Conservation (phyloP, 2,797 vertebrate genomes). For the Scarus forsteni region DNA sequence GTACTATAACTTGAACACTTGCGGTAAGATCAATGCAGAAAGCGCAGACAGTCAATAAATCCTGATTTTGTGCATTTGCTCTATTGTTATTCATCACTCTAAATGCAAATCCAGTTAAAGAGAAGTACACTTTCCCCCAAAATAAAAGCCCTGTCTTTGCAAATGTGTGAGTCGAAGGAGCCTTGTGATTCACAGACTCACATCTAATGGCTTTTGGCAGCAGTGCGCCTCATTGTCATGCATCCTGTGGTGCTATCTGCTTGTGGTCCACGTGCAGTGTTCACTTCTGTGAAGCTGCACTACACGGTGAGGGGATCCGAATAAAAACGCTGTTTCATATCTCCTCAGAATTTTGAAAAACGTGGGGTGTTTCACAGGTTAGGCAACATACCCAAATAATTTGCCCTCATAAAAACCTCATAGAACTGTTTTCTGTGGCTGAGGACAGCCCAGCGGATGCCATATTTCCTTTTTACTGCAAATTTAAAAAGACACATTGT, state of each 20-base stretch:
- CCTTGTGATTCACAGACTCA: constrained; percentile 54
- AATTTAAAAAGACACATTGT: too few species aligned
- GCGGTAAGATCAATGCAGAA: background rate
- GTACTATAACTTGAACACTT: background rate
- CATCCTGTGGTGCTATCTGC: constrained; percentile 66
- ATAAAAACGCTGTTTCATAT: constrained; percentile 48
- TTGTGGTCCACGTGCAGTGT: constrained; percentile 72
- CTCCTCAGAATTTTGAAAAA: constrained; percentile 45
- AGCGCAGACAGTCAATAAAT: constrained; percentile 12
- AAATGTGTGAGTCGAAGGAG: constrained; percentile 43
- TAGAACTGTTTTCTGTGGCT: too few species aligned
- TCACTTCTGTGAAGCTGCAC: constrained; percentile 70
- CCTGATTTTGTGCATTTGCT: constrained; percentile 12
- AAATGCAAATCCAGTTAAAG: constrained; percentile 16
- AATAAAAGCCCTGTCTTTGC: constrained; percentile 29
- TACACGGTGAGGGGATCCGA: constrained; percentile 48
- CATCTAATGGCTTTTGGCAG: constrained; percentile 69
- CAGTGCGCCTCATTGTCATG: constrained; percentile 79
- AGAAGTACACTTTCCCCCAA: constrained; percentile 5
- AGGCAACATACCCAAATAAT: background rate
- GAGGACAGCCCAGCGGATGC: too few species aligned
- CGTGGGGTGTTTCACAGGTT: constrained; percentile 33
- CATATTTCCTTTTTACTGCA: too few species aligned
- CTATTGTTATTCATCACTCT: constrained; percentile 15
- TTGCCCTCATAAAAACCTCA: too few species aligned